A percentile compares a stretch with the other conserved stretches of the same genome.
Evolutionary conservation across 1,140 invertebrate genomes (phyloP).

Genomic region (Temnothorax curvispinosus): DNA sequence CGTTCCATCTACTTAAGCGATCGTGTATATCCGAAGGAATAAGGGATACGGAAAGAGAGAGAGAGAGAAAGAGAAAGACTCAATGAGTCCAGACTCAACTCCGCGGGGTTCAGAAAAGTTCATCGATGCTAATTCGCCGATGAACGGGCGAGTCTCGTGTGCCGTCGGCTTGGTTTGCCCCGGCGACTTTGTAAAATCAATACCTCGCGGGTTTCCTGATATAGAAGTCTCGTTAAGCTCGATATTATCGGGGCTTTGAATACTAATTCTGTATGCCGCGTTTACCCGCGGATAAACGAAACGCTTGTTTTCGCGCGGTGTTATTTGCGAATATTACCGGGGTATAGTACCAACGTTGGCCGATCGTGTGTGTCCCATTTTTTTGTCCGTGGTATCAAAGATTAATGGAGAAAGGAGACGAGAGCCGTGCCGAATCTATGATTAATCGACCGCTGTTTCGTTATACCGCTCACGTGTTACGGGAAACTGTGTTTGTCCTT

Average conservation of each 20-base stretch:
- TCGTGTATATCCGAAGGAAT: slow-evolving; percentile 19
- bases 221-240: slow-evolving; percentile 58
- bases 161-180: slow-evolving; percentile 26
- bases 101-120: slow-evolving; percentile 36
- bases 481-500: slow-evolving; percentile 53
- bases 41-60: neutral
- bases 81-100: neutral
- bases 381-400: slow-evolving; percentile 43
- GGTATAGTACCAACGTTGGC: neutral
- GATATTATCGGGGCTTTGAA: slow-evolving; percentile 53
- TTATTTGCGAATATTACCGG: slow-evolving; percentile 18
- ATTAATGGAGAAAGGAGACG: slow-evolving; percentile 56
- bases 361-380: slow-evolving; percentile 49
- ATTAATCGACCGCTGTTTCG: slow-evolving; percentile 49
- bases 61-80: neutral
- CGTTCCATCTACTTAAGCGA: slow-evolving; percentile 56
- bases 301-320: slow-evolving; percentile 48
- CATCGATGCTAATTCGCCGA: slow-evolving; percentile 48
- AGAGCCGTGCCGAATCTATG: slow-evolving; percentile 52
- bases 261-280: slow-evolving; percentile 40
- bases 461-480: slow-evolving; percentile 42
- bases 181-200: slow-evolving; percentile 58
- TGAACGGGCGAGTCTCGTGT: slow-evolving; percentile 47
- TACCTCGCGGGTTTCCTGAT: slow-evolving; percentile 54
- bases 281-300: slow-evolving; percentile 30